Conservation (phyloP, 2,113 vertebrate species). For the Thermophis baileyi region DNA sequence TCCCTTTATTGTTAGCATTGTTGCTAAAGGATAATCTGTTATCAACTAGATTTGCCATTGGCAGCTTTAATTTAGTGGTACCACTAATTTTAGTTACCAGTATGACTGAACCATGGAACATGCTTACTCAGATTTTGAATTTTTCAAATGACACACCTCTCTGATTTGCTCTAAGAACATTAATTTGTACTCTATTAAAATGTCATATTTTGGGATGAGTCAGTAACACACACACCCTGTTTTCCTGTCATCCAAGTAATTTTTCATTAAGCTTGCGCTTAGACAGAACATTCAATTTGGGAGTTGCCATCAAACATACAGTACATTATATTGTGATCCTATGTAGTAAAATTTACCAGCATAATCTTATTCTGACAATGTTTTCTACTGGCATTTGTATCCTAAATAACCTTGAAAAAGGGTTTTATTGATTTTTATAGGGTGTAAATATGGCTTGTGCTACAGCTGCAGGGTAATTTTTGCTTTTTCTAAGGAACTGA, state of each 20-base stretch:
- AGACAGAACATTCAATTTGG: constrained; percentile 3
- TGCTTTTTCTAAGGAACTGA: neutral
- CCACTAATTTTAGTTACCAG: neutral
- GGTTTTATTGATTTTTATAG: neutral
- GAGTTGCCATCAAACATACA: neutral
- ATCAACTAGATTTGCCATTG: neutral
- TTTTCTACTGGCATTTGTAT: neutral
- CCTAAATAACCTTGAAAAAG: neutral
- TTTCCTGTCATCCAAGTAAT: constrained; percentile 4
- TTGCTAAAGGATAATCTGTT: neutral
- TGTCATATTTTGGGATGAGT: constrained; percentile 1
- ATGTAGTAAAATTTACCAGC: neutral
- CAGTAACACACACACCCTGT: constrained; percentile 1
- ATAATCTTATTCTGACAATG: neutral
- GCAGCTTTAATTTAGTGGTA: neutral
- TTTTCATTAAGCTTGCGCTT: constrained; percentile 3
- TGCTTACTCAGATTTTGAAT: neutral
- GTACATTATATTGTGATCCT: neutral
- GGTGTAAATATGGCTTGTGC: neutral
- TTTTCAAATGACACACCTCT: neutral
- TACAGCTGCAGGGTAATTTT: neutral
- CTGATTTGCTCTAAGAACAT: neutral
- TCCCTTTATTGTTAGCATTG: neutral
- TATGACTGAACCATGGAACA: neutral
- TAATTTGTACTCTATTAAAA: neutral